phyloP scores from a whole-genome alignment of 2,113 vertebrate genomes.

The Octodon degus region DNA sequence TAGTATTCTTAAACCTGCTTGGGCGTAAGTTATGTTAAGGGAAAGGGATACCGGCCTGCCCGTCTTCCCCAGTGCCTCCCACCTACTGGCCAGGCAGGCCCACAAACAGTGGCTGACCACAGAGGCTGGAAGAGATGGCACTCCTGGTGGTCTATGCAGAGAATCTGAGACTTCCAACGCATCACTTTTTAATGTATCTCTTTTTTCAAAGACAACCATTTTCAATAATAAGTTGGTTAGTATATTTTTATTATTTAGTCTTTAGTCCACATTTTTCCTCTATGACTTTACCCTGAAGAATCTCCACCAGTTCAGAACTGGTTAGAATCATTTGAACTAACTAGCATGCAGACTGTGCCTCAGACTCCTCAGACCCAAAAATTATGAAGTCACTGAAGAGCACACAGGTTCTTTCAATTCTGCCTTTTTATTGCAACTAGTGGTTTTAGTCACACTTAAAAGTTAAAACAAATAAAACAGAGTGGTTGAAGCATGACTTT shows the following conservation, averaged over 20 bases:
- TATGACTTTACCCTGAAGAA: not conserved
- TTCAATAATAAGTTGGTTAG: not conserved
- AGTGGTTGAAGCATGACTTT: not conserved
- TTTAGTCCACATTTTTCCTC: not conserved
- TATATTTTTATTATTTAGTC: not conserved
- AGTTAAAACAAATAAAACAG: not conserved
- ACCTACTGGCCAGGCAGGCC: not conserved
- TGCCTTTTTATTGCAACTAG: not conserved
- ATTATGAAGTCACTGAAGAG: not conserved
- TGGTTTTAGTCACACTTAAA: not conserved
- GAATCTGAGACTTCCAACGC: not conserved
- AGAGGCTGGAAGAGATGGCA: not conserved
- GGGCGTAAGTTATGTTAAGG: not conserved
- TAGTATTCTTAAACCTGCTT: not conserved
- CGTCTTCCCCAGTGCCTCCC: not conserved
- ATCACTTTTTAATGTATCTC: not conserved
- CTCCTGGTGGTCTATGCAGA: not conserved
- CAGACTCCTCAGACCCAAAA: not conserved
- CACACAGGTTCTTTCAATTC: not conserved
- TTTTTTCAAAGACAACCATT: not conserved
- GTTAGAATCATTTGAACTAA: not conserved
- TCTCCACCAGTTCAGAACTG: not conserved
- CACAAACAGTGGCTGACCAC: accelerated
- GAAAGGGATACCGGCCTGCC: accelerated
- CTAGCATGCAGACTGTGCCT: not conserved